These are phyloP conservation scores for Prunella himalayana DNA, from an alignment of 2,113 vertebrate genomes.

Conservation along the genomic window DNA sequence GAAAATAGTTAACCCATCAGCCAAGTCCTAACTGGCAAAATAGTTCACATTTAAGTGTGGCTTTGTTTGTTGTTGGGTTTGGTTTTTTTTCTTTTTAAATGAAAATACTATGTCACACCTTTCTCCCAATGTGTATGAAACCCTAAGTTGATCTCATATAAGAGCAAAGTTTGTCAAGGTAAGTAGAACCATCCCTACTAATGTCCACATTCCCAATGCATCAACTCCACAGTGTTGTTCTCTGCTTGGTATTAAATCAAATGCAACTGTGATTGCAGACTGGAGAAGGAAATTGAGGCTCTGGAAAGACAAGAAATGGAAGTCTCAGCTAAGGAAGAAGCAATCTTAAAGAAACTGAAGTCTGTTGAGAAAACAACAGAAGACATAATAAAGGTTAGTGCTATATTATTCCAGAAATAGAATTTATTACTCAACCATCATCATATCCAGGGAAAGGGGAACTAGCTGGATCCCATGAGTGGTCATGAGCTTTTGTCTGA, in stretches of 20 bases:
- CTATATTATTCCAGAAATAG: not conserved
- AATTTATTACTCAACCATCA: not conserved
- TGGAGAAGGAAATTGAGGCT: conserved; percentile 85
- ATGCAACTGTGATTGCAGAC: conserved; percentile 68
- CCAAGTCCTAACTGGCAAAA: not conserved
- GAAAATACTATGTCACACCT: not conserved
- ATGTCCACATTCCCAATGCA: not conserved
- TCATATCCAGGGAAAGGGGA: not conserved
- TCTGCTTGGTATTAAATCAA: not conserved
- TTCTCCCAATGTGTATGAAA: not conserved
- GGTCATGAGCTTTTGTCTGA: not conserved
- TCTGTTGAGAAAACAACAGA: conserved; percentile 88
- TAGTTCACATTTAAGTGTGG: not conserved
- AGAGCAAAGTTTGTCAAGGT: not conserved
- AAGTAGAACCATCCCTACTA: not conserved
- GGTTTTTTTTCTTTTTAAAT: not conserved
- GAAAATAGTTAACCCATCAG: not conserved
- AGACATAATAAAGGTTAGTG: conserved; percentile 91
- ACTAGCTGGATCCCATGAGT: not conserved
- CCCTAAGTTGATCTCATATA: not conserved
- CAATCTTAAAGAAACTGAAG: conserved; percentile 86
- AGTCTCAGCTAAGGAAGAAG: conserved; percentile 85
- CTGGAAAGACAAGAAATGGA: conserved; percentile 86
- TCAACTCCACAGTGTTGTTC: not conserved
- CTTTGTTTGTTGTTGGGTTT: not conserved